Percentiles rank a stretch among this genome's conserved stretches.
Conservation (phyloP, 2,888 invertebrate species). For the Kuschelorhynchus macadamiae region DNA sequence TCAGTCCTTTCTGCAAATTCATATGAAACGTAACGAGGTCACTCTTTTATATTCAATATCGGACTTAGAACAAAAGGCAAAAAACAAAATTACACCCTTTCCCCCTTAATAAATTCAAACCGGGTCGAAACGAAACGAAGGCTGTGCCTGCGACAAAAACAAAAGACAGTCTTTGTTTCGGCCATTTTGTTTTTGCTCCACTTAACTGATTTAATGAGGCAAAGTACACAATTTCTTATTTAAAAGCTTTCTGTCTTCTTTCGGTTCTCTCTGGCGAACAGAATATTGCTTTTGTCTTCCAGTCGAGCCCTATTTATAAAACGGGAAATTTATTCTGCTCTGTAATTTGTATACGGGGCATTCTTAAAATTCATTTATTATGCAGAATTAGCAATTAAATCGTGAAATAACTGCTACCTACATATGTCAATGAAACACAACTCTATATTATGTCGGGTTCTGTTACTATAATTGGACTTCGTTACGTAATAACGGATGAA, state of each 20-base stretch:
- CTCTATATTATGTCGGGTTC: too few relatives aligned
- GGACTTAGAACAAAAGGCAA: slow-evolving; percentile 32
- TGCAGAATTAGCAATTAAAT: neutral
- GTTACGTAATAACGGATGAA: too few relatives aligned
- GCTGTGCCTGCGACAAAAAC: slow-evolving; percentile 42
- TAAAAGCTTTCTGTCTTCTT: slow-evolving; percentile 12
- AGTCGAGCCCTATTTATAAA: neutral
- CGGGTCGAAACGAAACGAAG: slow-evolving; percentile 41
- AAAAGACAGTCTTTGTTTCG: slow-evolving; percentile 55
- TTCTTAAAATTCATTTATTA: too few relatives aligned
- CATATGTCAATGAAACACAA: neutral
- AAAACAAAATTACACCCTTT: slow-evolving; percentile 47
- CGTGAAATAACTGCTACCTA: neutral
- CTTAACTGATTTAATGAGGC: slow-evolving; percentile 67
- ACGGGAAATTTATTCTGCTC: neutral
- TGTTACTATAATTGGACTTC: too few relatives aligned
- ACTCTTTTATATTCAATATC: slow-evolving; percentile 14
- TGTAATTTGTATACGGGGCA: neutral
- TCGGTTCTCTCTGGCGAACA: neutral
- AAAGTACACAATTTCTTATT: slow-evolving; percentile 51
- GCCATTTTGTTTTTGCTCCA: slow-evolving; percentile 68
- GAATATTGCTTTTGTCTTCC: neutral
- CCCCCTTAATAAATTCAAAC: slow-evolving; percentile 37
- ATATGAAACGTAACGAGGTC: slow-evolving; percentile 3
- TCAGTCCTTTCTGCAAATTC: too few relatives aligned